Evolutionary conservation across 2,888 invertebrate species (phyloP).

Genomic region (Barypeithes pellucidus): DNA sequence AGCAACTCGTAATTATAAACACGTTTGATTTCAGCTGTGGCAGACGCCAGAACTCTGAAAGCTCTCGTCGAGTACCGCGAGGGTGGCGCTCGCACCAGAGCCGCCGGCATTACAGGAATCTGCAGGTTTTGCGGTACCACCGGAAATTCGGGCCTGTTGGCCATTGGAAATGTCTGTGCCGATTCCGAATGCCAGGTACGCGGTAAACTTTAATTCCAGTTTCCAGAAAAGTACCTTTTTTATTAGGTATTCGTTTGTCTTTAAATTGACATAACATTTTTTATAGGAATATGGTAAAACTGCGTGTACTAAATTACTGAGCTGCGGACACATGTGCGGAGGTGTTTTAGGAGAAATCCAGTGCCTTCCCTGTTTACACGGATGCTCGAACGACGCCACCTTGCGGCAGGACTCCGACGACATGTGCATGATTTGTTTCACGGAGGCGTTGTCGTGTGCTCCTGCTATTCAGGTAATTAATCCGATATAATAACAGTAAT

Average conservation of each 20-base stretch:
- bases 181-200: conserved; percentile 93
- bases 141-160: conserved; percentile 86
- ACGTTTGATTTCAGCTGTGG: conserved; percentile 78
- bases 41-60: conserved; percentile 94
- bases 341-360: conserved; percentile 89
- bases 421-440: conserved; percentile 99
- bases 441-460: conserved; percentile 95
- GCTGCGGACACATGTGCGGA: conserved; percentile 95
- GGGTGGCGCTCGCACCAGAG: conserved; percentile 74
- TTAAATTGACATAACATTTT: too few relatives aligned
- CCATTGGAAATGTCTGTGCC: conserved; percentile 94
- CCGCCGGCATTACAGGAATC: conserved; percentile 75
- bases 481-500: too few relatives aligned
- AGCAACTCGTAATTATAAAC: too few relatives aligned
- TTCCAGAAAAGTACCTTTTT: too few relatives aligned
- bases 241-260: too few relatives aligned
- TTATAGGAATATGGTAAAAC: conserved; percentile 82
- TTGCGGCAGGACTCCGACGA: conserved; percentile 97
- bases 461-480: conserved; percentile 87
- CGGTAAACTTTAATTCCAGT: too few relatives aligned
- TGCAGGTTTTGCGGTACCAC: conserved; percentile 95
- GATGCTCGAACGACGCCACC: conserved; percentile 76
- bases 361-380: conserved; percentile 93
- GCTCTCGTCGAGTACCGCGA: conserved; percentile 92
- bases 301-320: conserved; percentile 87